phyloP scores from a whole-genome alignment of 1,140 invertebrate genomes.

The Drosophila truncata region DNA sequence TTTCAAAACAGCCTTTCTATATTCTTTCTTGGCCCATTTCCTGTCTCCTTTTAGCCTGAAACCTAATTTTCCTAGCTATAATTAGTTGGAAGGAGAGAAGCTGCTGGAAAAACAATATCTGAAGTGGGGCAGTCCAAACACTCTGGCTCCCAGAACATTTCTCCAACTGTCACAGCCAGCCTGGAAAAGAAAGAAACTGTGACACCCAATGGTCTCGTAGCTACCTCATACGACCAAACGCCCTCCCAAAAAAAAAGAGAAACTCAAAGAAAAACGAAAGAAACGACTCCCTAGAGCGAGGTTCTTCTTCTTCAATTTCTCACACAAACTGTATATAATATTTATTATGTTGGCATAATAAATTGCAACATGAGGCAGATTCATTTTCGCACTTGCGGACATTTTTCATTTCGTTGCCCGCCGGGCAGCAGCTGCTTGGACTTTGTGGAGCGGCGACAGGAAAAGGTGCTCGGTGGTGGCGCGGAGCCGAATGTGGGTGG shows the following conservation, averaged over 20 bases:
- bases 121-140: not conserved
- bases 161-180: conserved; percentile 61
- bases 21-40: conserved; percentile 16
- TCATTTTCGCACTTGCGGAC: conserved; percentile 82
- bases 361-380: conserved; percentile 83
- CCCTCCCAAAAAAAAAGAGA: not conserved
- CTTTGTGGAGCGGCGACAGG: conserved; percentile 18
- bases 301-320: conserved; percentile 56
- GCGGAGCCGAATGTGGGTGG: not conserved
- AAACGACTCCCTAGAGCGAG: conserved; percentile 25
- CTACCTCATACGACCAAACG: conserved; percentile 21
- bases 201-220: conserved; percentile 44
- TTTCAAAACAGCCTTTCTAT: not conserved
- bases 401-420: conserved; percentile 76
- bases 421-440: conserved; percentile 68
- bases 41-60: conserved; percentile 26
- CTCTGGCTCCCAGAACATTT: conserved; percentile 41
- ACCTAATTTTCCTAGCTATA: conserved; percentile 49
- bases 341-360: conserved; percentile 84
- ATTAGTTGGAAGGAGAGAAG: conserved; percentile 37
- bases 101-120: conserved; percentile 22
- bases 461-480: conserved; percentile 7
- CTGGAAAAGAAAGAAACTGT: conserved; percentile 21
- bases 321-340: conserved; percentile 81
- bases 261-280: conserved; percentile 1